Evolutionary conservation across 2,113 vertebrate species (phyloP).

Genomic region (Mugil cephalus): DNA sequence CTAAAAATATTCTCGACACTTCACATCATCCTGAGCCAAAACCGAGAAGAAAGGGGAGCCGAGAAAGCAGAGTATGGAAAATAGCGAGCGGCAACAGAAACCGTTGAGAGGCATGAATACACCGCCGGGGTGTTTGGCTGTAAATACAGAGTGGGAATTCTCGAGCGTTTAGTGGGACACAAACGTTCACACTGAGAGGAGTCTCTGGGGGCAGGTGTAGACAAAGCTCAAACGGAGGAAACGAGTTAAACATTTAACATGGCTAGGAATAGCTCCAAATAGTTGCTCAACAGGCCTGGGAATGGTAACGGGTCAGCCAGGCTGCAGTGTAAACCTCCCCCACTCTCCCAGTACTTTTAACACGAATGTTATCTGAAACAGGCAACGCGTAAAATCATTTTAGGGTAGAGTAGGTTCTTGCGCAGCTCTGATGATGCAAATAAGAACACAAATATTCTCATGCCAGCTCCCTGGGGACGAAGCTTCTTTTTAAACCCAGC

Average conservation of each 20-base stretch:
- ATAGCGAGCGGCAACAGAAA: constrained; percentile 4
- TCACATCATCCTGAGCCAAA: neutral
- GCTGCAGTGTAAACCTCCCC: neutral
- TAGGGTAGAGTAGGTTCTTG: neutral
- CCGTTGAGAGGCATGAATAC: constrained; percentile 13
- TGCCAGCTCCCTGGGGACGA: neutral
- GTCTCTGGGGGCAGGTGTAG: constrained; percentile 22
- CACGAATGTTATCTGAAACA: too few relatives aligned
- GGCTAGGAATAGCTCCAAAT: constrained; percentile 26
- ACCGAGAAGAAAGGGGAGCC: neutral
- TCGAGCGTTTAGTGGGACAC: constrained; percentile 37
- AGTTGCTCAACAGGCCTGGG: neutral
- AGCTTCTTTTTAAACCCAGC: neutral
- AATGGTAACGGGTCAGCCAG: neutral
- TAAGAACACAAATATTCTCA: constrained; percentile 10
- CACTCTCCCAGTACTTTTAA: neutral
- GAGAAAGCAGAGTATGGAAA: neutral
- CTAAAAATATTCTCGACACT: constrained; percentile 34
- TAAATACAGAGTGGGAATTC: constrained; percentile 17
- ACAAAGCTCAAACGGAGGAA: constrained; percentile 41
- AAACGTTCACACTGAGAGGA: constrained; percentile 15
- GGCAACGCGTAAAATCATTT: too few relatives aligned
- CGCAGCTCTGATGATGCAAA: constrained; percentile 4
- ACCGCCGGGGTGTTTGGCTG: neutral
- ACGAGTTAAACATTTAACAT: constrained; percentile 42